Evolutionary conservation across 2,113 vertebrate genomes (phyloP).

Genomic region (Tychaedon coryphoeus): DNA sequence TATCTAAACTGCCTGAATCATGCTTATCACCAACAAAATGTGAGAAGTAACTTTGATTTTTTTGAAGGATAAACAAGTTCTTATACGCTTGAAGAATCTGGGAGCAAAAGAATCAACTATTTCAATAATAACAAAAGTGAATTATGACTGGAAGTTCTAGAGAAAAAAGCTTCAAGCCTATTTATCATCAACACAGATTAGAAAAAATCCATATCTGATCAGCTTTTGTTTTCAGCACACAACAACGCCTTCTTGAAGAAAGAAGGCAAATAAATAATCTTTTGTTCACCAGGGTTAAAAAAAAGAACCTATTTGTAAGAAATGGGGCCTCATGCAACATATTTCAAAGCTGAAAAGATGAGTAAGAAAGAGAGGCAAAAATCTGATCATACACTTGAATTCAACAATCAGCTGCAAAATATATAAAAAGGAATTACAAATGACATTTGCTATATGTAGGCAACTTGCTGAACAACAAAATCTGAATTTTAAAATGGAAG

Average conservation of each 20-base stretch:
- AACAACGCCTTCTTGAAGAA: constrained; percentile 20
- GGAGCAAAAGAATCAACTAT: not conserved
- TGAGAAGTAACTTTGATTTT: not conserved
- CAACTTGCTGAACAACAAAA: not conserved
- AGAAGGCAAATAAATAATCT: constrained; percentile 29
- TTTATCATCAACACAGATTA: not conserved
- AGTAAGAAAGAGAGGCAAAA: not conserved
- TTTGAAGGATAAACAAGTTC: not conserved
- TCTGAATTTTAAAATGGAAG: not conserved
- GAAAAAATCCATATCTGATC: not conserved
- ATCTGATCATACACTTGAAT: not conserved
- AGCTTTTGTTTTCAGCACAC: constrained; percentile 19
- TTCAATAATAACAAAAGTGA: not conserved
- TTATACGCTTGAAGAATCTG: not conserved
- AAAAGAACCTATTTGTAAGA: constrained; percentile 38
- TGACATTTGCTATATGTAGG: not conserved
- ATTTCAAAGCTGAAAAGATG: not conserved
- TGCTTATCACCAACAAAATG: not conserved
- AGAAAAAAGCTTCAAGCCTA: not conserved
- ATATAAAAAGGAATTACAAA: not conserved
- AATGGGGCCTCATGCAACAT: not conserved
- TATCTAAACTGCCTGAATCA: not conserved
- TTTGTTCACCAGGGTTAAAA: constrained; percentile 29
- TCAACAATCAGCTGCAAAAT: not conserved
- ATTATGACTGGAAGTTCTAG: not conserved